A percentile compares a stretch with the other conserved stretches of the same genome.
These are phyloP conservation scores for Ariopsis seemanni DNA, from an alignment of 2,113 vertebrate species.

Conservation along the genomic window DNA sequence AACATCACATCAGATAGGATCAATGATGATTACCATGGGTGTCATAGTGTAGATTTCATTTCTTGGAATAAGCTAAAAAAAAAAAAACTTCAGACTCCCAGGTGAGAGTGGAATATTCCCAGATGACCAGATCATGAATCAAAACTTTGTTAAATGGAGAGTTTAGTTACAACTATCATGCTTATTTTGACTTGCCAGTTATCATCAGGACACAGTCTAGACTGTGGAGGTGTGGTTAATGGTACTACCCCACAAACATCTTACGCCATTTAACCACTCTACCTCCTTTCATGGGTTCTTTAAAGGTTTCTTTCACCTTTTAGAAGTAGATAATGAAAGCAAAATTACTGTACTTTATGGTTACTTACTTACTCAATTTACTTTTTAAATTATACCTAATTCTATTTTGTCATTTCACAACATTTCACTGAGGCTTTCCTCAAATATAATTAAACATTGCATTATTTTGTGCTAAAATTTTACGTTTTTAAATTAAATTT, in stretches of 20 bases:
- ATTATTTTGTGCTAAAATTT: background rate
- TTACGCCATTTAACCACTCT: background rate
- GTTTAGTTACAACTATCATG: background rate
- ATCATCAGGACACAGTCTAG: background rate
- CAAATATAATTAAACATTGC: background rate
- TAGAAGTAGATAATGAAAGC: background rate
- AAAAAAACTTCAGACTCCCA: background rate
- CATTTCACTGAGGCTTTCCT: background rate
- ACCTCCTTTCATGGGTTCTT: background rate
- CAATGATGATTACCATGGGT: background rate
- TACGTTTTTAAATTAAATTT: background rate
- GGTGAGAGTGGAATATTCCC: background rate
- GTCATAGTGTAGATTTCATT: background rate
- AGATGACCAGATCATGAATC: background rate
- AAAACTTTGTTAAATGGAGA: background rate
- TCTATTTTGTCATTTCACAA: background rate
- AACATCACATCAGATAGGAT: background rate
- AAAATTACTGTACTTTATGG: background rate
- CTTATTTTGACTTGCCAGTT: background rate
- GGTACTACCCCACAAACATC: background rate
- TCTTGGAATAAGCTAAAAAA: background rate
- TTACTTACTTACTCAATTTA: background rate
- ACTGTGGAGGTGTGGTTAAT: background rate
- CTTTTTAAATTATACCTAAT: background rate
- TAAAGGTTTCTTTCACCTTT: background rate